Percentiles rank a stretch among this genome's conserved stretches.
Evolutionary conservation across 2,888 invertebrate species (phyloP).

Genomic region (Napeogenes inachia): DNA sequence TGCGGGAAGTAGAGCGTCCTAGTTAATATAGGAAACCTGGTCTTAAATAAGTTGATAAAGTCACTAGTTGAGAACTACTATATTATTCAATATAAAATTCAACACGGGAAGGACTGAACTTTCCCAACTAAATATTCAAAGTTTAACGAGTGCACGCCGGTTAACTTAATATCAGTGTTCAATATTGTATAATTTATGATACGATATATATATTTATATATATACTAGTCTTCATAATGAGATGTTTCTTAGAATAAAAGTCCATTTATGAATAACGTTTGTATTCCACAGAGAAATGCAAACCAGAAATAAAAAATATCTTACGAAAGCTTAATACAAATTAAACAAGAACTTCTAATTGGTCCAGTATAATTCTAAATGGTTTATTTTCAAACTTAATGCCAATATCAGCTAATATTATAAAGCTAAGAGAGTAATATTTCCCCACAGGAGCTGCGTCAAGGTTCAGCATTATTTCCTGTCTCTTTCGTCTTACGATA

Average conservation of each 20-base stretch:
- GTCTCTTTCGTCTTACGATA: constrained; percentile 87
- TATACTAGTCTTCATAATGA: too few relatives aligned
- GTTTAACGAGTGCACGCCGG: constrained; percentile 55
- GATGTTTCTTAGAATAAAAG: too few relatives aligned
- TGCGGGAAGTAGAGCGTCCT: constrained; percentile 36
- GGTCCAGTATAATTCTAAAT: constrained; percentile 12
- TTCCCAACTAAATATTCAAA: constrained; percentile 72
- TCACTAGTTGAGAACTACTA: constrained; percentile 69
- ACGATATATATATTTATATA: neutral
- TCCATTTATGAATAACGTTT: too few relatives aligned
- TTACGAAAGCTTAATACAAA: constrained; percentile 5
- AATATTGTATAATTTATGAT: constrained; percentile 18
- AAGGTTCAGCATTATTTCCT: constrained; percentile 88
- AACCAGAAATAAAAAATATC: too few relatives aligned
- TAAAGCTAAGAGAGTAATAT: constrained; percentile 24
- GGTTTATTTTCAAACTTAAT: constrained; percentile 18
- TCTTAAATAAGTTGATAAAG: constrained; percentile 67
- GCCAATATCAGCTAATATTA: constrained; percentile 21
- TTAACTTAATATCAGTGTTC: constrained; percentile 39
- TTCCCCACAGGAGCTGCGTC: constrained; percentile 77
- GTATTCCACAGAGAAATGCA: neutral
- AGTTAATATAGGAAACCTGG: constrained; percentile 62
- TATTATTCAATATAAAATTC: constrained; percentile 76
- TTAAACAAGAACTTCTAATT: constrained; percentile 23
- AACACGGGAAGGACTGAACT: constrained; percentile 66